A percentile compares a stretch with the other conserved stretches of the same genome.
Evolutionary conservation across 2,888 invertebrate genomes (phyloP).

Genomic region (Caenorhabditis japonica): DNA sequence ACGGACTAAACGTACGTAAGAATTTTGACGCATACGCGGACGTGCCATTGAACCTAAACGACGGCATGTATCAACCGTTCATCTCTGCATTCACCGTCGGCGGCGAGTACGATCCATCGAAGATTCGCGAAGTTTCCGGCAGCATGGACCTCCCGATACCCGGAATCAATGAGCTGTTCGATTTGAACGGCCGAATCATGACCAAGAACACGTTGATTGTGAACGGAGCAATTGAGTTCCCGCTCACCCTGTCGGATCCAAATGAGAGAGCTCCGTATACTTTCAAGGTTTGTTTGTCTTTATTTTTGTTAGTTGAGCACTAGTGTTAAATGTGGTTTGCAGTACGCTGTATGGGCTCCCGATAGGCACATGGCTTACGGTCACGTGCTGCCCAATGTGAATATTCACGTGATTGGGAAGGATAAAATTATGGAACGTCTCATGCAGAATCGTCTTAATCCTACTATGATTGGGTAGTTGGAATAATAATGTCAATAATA

Average conservation of each 20-base stretch:
- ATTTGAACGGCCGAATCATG: conserved; percentile 68
- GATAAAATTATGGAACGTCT: conserved; percentile 66
- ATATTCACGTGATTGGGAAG: conserved; percentile 59
- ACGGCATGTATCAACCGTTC: conserved; percentile 67
- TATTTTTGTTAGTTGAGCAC: not conserved
- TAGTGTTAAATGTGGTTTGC: conserved; percentile 1
- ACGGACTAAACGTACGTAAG: conserved; percentile 62
- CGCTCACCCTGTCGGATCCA: conserved; percentile 69
- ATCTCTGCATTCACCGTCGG: conserved; percentile 60
- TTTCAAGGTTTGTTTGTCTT: conserved; percentile 50
- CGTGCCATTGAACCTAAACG: conserved; percentile 57
- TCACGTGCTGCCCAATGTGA: conserved; percentile 66
- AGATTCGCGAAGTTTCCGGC: conserved; percentile 63
- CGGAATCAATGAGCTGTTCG: conserved; percentile 71
- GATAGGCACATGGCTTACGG: conserved; percentile 58
- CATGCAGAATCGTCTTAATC: conserved; percentile 63
- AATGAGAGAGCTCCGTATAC: conserved; percentile 69
- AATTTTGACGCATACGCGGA: conserved; percentile 72
- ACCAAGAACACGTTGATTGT: conserved; percentile 55
- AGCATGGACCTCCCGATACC: conserved; percentile 65
- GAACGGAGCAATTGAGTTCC: conserved; percentile 67
- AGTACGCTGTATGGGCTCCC: conserved; percentile 39
- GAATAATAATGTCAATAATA: too few relatives aligned
- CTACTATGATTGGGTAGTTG: conserved; percentile 64
- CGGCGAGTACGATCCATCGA: conserved; percentile 66